Evolutionary conservation across 2,888 invertebrate species (phyloP).

Genomic region (Ceratothoa steindachneri): DNA sequence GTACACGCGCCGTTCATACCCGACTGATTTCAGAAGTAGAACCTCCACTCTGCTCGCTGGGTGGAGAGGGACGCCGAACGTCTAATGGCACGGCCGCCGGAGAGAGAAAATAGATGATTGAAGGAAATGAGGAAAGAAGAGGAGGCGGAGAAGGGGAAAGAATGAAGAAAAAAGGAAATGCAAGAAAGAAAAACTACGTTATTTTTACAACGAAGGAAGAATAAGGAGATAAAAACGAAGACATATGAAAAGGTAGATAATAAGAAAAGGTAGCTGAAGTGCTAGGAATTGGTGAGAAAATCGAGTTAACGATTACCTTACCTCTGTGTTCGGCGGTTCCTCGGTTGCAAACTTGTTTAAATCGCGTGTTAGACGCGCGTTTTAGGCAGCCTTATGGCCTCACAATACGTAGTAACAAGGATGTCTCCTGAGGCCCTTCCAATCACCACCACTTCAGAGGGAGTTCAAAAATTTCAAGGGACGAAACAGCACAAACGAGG

Average conservation of each 20-base stretch:
- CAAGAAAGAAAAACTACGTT: not conserved
- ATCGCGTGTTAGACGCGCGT: not conserved
- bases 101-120: not conserved
- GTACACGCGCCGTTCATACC: slow-evolving; percentile 27
- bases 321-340: not conserved
- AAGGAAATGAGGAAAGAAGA: not conserved
- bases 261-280: not conserved
- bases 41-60: not conserved
- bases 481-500: not conserved
- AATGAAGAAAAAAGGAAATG: not conserved
- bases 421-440: slow-evolving; percentile 28
- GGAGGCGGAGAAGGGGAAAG: not conserved
- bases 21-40: slow-evolving; percentile 20
- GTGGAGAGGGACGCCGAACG: not conserved
- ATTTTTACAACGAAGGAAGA: too few species aligned
- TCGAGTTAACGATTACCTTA: too few species aligned
- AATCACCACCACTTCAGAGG: slow-evolving; percentile 34
- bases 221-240: not conserved
- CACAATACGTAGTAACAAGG: slow-evolving; percentile 43
- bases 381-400: not conserved
- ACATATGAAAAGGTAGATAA: not conserved
- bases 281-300: too few species aligned
- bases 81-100: not conserved
- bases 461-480: slow-evolving; percentile 33
- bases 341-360: not conserved